A percentile compares a stretch with the other conserved stretches of the same genome.
phyloP scores from a whole-genome alignment of 2,797 vertebrate species.

The Pseudochromis fuscus region DNA sequence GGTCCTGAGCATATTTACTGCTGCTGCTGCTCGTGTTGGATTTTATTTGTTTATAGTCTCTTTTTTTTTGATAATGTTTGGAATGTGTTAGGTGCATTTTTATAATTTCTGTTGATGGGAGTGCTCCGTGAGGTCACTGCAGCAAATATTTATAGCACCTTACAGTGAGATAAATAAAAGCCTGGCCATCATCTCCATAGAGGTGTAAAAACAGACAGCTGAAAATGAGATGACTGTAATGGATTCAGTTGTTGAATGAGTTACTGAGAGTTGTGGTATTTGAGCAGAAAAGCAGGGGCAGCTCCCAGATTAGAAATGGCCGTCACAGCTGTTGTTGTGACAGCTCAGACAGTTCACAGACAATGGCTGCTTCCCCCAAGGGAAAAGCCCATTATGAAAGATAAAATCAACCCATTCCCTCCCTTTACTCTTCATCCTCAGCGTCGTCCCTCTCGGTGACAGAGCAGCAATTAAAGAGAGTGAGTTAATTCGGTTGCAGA shows the following conservation, averaged over 20 bases:
- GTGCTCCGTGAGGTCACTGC: slow-evolving; percentile 17
- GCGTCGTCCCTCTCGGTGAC: slow-evolving; percentile 38
- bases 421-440: slow-evolving; percentile 54
- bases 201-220: slow-evolving; percentile 49
- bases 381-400: slow-evolving; percentile 68
- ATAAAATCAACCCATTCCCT: slow-evolving; percentile 69
- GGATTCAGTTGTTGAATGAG: slow-evolving; percentile 25
- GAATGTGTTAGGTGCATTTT: slow-evolving; percentile 40
- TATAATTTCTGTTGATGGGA: slow-evolving; percentile 1
- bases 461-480: slow-evolving; percentile 35
- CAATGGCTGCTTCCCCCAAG: slow-evolving; percentile 62
- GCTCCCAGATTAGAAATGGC: slow-evolving; percentile 62
- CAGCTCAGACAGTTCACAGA: slow-evolving; percentile 74
- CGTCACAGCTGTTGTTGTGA: slow-evolving; percentile 76
- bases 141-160: slow-evolving; percentile 51
- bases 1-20: slow-evolving; percentile 56
- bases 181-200: slow-evolving; percentile 38
- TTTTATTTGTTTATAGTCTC: slow-evolving; percentile 45
- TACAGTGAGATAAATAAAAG: slow-evolving; percentile 57
- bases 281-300: slow-evolving; percentile 51
- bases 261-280: slow-evolving; percentile 56
- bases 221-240: slow-evolving; percentile 42
- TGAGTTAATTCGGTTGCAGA: slow-evolving; percentile 25
- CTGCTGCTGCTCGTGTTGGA: slow-evolving; percentile 5
- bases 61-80: slow-evolving; percentile 19